phyloP scores from a whole-genome alignment of 2,797 vertebrate genomes.

The Pygocentrus nattereri region DNA sequence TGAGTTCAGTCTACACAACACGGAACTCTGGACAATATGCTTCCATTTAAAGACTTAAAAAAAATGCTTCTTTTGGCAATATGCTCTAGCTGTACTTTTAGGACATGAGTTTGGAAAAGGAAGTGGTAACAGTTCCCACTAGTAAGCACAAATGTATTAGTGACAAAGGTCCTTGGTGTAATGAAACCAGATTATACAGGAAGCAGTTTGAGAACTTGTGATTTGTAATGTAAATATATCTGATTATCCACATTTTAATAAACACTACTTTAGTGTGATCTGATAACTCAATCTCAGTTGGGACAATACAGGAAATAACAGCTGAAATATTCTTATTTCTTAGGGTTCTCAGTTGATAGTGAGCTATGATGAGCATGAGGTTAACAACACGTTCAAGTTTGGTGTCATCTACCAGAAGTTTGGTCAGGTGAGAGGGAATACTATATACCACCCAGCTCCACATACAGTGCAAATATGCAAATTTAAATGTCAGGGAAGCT shows the following conservation, averaged over 20 bases:
- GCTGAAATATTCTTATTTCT: background rate
- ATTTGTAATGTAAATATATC: background rate
- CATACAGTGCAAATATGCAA: background rate
- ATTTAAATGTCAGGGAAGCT: no score
- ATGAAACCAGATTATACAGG: background rate
- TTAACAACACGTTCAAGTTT: conserved; percentile 95
- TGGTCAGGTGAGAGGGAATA: conserved; percentile 83
- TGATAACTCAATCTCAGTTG: background rate
- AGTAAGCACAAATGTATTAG: background rate
- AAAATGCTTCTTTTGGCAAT: no score
- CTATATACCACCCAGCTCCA: no score
- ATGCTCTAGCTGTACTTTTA: background rate
- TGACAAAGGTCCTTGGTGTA: background rate
- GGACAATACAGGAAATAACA: background rate
- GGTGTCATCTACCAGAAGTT: conserved; percentile 92
- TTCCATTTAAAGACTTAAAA: background rate
- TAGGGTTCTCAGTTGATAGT: conserved; percentile 92
- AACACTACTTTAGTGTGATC: background rate
- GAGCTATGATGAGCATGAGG: conserved; percentile 90
- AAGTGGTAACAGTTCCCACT: background rate
- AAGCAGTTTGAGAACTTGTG: background rate
- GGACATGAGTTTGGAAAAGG: background rate
- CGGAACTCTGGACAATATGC: background rate
- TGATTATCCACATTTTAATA: background rate
- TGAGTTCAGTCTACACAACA: conserved; percentile 61